Percentiles rank a stretch among this genome's conserved stretches.
Evolutionary conservation across 1,140 invertebrate genomes (phyloP).

Genomic region (Lepidostoma basale): DNA sequence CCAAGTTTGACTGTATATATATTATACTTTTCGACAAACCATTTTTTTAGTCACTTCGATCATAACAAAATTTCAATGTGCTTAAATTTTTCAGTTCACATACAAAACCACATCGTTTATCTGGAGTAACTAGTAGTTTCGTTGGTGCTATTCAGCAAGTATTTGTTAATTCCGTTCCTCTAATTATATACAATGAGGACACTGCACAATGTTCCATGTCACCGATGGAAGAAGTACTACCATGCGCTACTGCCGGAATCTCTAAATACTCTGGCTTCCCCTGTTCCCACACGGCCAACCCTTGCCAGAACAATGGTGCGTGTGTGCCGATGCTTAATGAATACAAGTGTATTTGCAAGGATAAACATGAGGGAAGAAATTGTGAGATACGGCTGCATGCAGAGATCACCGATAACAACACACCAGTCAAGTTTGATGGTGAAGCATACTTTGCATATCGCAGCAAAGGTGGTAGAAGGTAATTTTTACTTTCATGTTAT

Average conservation of each 20-base stretch:
- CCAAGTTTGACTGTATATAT: too few relatives aligned
- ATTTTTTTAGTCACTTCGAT: too few relatives aligned
- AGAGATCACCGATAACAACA: constrained; percentile 56
- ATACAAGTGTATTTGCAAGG: constrained; percentile 59
- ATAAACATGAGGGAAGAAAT: constrained; percentile 58
- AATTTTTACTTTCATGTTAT: constrained; percentile 39
- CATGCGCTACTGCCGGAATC: constrained; percentile 57
- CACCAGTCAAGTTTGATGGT: constrained; percentile 58
- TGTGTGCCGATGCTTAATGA: constrained; percentile 67
- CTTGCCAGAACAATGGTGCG: constrained; percentile 70
- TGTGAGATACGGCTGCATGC: constrained; percentile 57
- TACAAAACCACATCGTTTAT: constrained; percentile 73
- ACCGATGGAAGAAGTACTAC: constrained; percentile 55
- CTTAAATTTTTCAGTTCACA: constrained; percentile 65
- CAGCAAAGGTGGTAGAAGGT: constrained; percentile 59
- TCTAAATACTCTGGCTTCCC: constrained; percentile 57
- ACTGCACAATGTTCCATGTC: constrained; percentile 55
- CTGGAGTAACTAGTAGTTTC: constrained; percentile 76
- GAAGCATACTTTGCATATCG: constrained; percentile 60
- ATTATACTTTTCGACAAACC: too few relatives aligned
- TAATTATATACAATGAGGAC: constrained; percentile 53
- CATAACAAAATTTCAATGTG: too few relatives aligned
- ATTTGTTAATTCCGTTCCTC: constrained; percentile 76
- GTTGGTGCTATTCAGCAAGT: constrained; percentile 85
- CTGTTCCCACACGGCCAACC: constrained; percentile 55